Evolutionary conservation across 2,113 vertebrate genomes (phyloP).

Genomic region (Raja brachyura): DNA sequence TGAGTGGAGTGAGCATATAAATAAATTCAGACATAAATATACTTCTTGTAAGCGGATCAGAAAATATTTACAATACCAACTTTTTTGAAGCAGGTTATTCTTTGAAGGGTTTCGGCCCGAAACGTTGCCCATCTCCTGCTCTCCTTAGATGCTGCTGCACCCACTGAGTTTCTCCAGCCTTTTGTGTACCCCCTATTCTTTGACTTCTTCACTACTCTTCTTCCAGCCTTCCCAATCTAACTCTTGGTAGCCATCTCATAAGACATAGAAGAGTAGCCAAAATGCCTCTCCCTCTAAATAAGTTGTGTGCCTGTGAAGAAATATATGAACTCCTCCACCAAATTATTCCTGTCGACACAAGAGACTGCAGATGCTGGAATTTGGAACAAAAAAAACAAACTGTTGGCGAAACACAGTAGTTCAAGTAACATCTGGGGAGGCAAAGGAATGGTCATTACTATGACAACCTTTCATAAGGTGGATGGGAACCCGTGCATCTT

Average conservation of each 20-base stretch:
- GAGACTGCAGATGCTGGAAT: too few relatives aligned
- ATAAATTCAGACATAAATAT: conserved; percentile 16
- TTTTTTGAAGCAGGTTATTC: not conserved
- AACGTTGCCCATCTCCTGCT: too few relatives aligned
- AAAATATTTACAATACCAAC: not conserved
- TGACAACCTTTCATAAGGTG: not conserved
- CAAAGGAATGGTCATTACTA: too few relatives aligned
- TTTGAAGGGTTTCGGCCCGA: too few relatives aligned
- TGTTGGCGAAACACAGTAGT: too few relatives aligned
- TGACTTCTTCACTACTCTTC: not conserved
- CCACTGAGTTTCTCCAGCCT: too few relatives aligned
- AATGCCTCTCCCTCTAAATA: not conserved
- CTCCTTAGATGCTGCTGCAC: too few relatives aligned
- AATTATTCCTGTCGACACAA: not conserved
- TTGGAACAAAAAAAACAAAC: too few relatives aligned
- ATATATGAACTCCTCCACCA: not conserved
- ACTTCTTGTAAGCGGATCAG: not conserved
- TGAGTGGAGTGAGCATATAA: not conserved
- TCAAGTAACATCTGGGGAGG: too few relatives aligned
- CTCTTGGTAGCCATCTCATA: not conserved
- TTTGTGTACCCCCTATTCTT: too few relatives aligned
- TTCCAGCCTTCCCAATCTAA: not conserved
- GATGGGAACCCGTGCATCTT: not conserved
- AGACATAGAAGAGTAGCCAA: not conserved
- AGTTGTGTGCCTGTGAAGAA: not conserved